These are phyloP conservation scores for Tenebrio molitor DNA, from an alignment of 1,140 invertebrate genomes.

Conservation along the genomic window DNA sequence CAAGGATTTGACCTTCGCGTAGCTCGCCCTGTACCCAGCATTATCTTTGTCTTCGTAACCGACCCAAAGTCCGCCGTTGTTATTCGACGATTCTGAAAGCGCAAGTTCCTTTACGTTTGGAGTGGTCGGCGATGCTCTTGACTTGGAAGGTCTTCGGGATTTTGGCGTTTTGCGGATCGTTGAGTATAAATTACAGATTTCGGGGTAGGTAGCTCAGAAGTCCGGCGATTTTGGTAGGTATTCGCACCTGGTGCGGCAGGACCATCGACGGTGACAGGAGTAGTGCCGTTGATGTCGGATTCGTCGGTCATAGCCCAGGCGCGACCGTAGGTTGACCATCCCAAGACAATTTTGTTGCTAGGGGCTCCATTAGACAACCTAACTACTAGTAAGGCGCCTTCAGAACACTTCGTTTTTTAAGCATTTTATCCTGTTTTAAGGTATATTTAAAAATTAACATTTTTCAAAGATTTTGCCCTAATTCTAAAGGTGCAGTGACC, in stretches of 20 bases:
- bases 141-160: slow-evolving; percentile 72
- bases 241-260: slow-evolving; percentile 75
- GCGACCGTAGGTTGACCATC: slow-evolving; percentile 85
- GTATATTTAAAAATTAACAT: too few relatives aligned
- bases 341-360: slow-evolving; percentile 85
- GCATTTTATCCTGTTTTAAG: too few relatives aligned
- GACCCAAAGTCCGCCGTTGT: slow-evolving; percentile 86
- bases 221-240: slow-evolving; percentile 81
- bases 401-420: too few relatives aligned
- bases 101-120: slow-evolving; percentile 79
- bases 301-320: slow-evolving; percentile 85
- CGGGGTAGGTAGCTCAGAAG: slow-evolving; percentile 84
- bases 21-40: slow-evolving; percentile 84
- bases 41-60: slow-evolving; percentile 91
- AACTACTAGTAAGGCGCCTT: too few relatives aligned
- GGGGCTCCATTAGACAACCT: slow-evolving; percentile 77
- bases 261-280: slow-evolving; percentile 78
- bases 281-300: slow-evolving; percentile 80
- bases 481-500: too few relatives aligned
- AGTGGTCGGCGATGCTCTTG: slow-evolving; percentile 79
- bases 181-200: slow-evolving; percentile 81
- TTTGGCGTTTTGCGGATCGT: slow-evolving; percentile 67
- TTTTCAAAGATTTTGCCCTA: too few relatives aligned
- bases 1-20: slow-evolving; percentile 79
- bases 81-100: slow-evolving; percentile 80